A percentile compares a stretch with the other conserved stretches of the same genome.
Evolutionary conservation across 2,797 vertebrate species (phyloP).

Genomic region (Tokudaia tokunoshimensis): DNA sequence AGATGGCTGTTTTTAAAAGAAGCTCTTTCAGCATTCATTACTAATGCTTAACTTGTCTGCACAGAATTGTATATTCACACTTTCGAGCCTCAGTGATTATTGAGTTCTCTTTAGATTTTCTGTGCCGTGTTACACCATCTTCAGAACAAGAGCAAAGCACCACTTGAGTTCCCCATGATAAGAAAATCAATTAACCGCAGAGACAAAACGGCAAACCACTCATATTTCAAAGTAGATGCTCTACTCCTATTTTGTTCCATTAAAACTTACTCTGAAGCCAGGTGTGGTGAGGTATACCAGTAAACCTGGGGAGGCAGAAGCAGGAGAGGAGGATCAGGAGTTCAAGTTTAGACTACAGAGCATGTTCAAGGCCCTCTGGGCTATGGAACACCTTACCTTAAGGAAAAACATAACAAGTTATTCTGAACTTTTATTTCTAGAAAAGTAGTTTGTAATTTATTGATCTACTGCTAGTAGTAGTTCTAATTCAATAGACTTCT

Average conservation of each 20-base stretch:
- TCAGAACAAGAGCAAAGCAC: conserved; percentile 27
- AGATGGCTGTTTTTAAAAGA: conserved; percentile 44
- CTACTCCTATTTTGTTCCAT: neutral
- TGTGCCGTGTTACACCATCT: neutral
- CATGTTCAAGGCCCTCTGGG: neutral
- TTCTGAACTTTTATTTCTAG: neutral
- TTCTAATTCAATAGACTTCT: neutral
- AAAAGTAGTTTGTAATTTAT: conserved; percentile 18
- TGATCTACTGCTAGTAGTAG: neutral
- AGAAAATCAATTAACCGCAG: conserved; percentile 63
- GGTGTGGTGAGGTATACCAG: neutral
- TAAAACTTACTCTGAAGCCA: conserved; percentile 18
- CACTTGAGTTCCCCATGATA: neutral
- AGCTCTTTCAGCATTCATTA: neutral
- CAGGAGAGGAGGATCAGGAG: neutral
- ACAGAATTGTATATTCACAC: conserved; percentile 31
- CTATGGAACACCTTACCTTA: neutral
- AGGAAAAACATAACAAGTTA: neutral
- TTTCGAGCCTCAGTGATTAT: conserved; percentile 40
- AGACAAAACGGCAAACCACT: neutral
- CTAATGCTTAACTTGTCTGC: conserved; percentile 11
- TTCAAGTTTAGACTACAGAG: neutral
- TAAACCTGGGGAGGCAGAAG: too few relatives aligned
- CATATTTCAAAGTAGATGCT: conserved; percentile 21
- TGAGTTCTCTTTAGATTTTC: conserved; percentile 6